phyloP scores from a whole-genome alignment of 2,797 vertebrate genomes.

The Catostomus latipinnis region DNA sequence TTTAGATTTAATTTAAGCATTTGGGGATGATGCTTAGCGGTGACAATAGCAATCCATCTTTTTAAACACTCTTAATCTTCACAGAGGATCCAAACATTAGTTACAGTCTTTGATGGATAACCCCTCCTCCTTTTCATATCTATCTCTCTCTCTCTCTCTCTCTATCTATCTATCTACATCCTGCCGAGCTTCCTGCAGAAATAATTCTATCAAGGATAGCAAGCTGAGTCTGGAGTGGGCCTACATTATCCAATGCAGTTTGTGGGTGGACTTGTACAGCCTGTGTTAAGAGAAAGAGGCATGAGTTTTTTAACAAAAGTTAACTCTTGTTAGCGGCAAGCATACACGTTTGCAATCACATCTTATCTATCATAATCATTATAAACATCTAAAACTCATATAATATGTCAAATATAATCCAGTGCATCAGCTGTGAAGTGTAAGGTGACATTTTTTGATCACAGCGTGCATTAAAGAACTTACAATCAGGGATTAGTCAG shows the following conservation, averaged over 20 bases:
- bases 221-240: slow-evolving; percentile 53
- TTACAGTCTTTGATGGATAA: slow-evolving; percentile 87
- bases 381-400: too few species aligned
- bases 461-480: too few species aligned
- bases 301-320: slow-evolving; percentile 66
- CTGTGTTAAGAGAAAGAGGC: slow-evolving; percentile 57
- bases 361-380: too few species aligned
- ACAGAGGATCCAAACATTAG: slow-evolving; percentile 86
- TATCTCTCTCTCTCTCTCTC: not conserved
- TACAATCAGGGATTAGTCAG: too few species aligned
- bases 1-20: slow-evolving; percentile 86
- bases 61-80: slow-evolving; percentile 91
- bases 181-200: slow-evolving; percentile 69
- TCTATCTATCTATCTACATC: too few species aligned
- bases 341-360: too few species aligned
- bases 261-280: slow-evolving; percentile 60
- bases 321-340: slow-evolving; percentile 42
- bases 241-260: slow-evolving; percentile 67
- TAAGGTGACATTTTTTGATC: too few species aligned
- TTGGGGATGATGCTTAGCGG: slow-evolving; percentile 83
- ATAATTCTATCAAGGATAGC: slow-evolving; percentile 74
- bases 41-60: slow-evolving; percentile 90
- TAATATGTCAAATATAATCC: too few species aligned
- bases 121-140: slow-evolving; percentile 65
- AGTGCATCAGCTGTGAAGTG: too few species aligned